Conservation (phyloP, 1,140 invertebrate species). For the Drosophila varians region DNA sequence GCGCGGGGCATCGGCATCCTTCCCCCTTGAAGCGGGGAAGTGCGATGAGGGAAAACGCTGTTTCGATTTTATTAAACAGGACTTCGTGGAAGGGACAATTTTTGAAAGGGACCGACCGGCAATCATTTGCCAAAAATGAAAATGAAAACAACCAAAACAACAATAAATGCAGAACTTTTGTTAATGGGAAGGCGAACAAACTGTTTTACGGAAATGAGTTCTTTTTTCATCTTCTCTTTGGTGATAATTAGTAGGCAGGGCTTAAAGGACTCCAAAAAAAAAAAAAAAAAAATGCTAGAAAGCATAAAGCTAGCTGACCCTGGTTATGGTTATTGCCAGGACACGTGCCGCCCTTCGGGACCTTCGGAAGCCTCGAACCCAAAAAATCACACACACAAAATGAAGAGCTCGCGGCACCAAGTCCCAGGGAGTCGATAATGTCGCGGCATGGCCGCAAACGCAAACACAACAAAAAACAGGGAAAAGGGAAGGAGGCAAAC, state of each 20-base stretch:
- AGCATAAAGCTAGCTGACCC: slow-evolving; percentile 26
- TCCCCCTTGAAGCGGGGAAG: not conserved
- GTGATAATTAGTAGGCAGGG: slow-evolving; percentile 67
- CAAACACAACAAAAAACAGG: slow-evolving; percentile 34
- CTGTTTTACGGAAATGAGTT: slow-evolving; percentile 51
- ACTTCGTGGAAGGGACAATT: slow-evolving; percentile 19
- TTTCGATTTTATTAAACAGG: slow-evolving; percentile 77
- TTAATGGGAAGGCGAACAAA: slow-evolving; percentile 57
- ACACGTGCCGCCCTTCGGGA: slow-evolving; percentile 42
- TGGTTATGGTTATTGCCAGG: slow-evolving; percentile 51
- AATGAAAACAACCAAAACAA: slow-evolving; percentile 64
- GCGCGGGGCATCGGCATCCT: slow-evolving; percentile 28
- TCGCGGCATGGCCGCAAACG: slow-evolving; percentile 59
- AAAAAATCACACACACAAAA: slow-evolving; percentile 21
- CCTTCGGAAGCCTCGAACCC: not conserved
- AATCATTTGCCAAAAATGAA: slow-evolving; percentile 67
- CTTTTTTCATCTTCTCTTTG: slow-evolving; percentile 33
- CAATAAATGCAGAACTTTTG: slow-evolving; percentile 75
- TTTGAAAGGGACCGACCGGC: slow-evolving; percentile 67
- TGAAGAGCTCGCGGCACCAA: slow-evolving; percentile 42
- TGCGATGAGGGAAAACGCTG: slow-evolving; percentile 37
- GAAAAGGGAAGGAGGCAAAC: slow-evolving; percentile 5
- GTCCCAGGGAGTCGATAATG: slow-evolving; percentile 67
- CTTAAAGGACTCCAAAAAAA: slow-evolving; percentile 37
- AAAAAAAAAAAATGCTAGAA: slow-evolving; percentile 1